Evolutionary conservation across 2,797 vertebrate genomes (phyloP).

Genomic region (Gymnothorax javanicus): DNA sequence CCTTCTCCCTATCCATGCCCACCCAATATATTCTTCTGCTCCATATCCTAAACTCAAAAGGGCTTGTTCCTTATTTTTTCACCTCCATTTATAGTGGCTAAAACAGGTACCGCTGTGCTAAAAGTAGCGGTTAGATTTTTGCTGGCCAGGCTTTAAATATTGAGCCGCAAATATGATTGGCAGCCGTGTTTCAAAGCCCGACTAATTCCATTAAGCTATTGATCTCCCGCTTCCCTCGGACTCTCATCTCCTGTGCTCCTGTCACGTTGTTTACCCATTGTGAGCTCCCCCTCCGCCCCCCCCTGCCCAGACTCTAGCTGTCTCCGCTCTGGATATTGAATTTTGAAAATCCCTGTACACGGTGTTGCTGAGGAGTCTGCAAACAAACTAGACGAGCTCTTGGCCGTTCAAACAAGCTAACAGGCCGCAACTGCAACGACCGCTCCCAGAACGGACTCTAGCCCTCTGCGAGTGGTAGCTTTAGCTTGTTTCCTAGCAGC

Average conservation of each 20-base stretch:
- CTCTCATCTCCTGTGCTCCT: slow-evolving; percentile 37
- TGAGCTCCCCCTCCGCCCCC: slow-evolving; percentile 5
- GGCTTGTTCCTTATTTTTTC: slow-evolving; percentile 43
- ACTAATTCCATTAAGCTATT: slow-evolving; percentile 82
- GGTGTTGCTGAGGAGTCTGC: slow-evolving; percentile 40
- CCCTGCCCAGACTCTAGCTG: slow-evolving; percentile 24
- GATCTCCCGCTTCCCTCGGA: slow-evolving; percentile 60
- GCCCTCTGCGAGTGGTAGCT: neutral
- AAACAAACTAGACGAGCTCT: slow-evolving; percentile 54
- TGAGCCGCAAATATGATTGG: slow-evolving; percentile 77
- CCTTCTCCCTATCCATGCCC: too few species aligned
- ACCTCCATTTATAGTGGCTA: slow-evolving; percentile 47
- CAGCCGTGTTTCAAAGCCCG: slow-evolving; percentile 76
- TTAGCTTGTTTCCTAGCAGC: neutral
- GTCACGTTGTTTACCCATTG: slow-evolving; percentile 50
- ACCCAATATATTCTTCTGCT: neutral
- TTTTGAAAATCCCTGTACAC: slow-evolving; percentile 55
- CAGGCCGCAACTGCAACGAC: neutral
- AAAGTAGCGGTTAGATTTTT: slow-evolving; percentile 53
- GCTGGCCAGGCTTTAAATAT: slow-evolving; percentile 65
- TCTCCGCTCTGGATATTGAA: slow-evolving; percentile 56
- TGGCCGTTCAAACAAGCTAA: slow-evolving; percentile 17
- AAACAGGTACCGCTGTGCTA: slow-evolving; percentile 52
- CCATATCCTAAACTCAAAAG: slow-evolving; percentile 42
- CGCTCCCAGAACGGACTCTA: neutral